These are phyloP conservation scores for Candidula unifasciata DNA, from an alignment of 2,888 invertebrate species.

Conservation along the genomic window DNA sequence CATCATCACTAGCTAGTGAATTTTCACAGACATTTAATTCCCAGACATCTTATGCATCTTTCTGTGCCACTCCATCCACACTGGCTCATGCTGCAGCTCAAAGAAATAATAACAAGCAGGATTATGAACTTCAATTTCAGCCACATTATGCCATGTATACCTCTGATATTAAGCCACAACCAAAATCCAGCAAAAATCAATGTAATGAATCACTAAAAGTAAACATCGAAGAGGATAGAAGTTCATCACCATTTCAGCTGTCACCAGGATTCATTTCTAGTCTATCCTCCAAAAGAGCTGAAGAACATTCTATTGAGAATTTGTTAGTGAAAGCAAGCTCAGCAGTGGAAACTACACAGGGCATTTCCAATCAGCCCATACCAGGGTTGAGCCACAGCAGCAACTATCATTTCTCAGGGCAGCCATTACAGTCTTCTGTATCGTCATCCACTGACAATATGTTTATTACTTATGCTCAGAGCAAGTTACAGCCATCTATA, in stretches of 20 bases:
- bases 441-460: neutral
- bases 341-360: neutral
- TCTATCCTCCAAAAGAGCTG: constrained; percentile 40
- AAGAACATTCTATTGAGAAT: neutral
- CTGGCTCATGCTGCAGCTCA: constrained; percentile 1
- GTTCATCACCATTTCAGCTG: constrained; percentile 39
- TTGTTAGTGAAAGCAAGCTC: neutral
- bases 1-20: neutral
- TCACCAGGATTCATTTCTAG: constrained; percentile 43
- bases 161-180: neutral
- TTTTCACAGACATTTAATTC: neutral
- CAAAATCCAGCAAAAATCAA: neutral
- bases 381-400: neutral
- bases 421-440: neutral
- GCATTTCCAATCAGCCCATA: neutral
- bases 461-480: neutral
- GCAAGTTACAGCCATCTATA: neutral
- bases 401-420: neutral
- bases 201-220: neutral
- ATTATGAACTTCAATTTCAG: neutral
- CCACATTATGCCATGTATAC: neutral
- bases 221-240: constrained; percentile 2
- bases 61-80: neutral
- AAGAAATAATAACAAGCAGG: neutral
- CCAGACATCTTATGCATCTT: constrained; percentile 6